These are phyloP conservation scores for Blastobasis adustella DNA, from an alignment of 2,888 invertebrate species.

Conservation along the genomic window DNA sequence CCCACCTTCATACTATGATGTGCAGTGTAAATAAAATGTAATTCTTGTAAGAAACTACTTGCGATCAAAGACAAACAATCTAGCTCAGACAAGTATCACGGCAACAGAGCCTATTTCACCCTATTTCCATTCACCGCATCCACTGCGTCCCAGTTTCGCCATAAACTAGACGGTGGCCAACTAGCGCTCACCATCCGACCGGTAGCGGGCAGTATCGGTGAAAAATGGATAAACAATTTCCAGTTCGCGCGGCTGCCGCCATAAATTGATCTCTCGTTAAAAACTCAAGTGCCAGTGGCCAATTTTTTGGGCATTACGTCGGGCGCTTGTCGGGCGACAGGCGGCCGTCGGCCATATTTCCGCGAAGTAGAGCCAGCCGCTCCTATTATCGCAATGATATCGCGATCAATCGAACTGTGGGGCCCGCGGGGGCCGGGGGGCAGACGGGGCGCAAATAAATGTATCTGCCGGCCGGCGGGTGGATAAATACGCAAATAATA, in stretches of 20 bases:
- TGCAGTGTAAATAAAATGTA: too few relatives aligned
- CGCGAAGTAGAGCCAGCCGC: conserved; percentile 46
- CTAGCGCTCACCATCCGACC: too few relatives aligned
- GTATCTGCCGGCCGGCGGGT: conserved; percentile 69
- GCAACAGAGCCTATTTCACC: too few relatives aligned
- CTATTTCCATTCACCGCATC: too few relatives aligned
- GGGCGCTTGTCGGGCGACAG: conserved; percentile 18
- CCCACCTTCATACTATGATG: too few relatives aligned
- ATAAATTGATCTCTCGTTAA: conserved; percentile 8
- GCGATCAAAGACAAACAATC: too few relatives aligned
- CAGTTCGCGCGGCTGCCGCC: not conserved
- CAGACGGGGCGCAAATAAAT: conserved; percentile 60
- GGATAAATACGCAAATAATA: conserved; percentile 75
- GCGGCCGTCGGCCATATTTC: conserved; percentile 49
- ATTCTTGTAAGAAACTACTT: too few relatives aligned
- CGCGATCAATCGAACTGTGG: conserved; percentile 70
- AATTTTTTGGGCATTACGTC: conserved; percentile 27
- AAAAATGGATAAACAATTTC: too few relatives aligned
- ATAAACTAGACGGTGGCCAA: too few relatives aligned
- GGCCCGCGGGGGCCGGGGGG: conserved; percentile 19
- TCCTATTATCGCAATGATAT: conserved; percentile 74
- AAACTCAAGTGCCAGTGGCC: conserved; percentile 22
- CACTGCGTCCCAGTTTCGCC: too few relatives aligned
- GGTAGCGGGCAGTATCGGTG: too few relatives aligned
- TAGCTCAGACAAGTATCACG: too few relatives aligned